Conservation (phyloP, 2,797 vertebrate species). For the Tarsius wallacei region DNA sequence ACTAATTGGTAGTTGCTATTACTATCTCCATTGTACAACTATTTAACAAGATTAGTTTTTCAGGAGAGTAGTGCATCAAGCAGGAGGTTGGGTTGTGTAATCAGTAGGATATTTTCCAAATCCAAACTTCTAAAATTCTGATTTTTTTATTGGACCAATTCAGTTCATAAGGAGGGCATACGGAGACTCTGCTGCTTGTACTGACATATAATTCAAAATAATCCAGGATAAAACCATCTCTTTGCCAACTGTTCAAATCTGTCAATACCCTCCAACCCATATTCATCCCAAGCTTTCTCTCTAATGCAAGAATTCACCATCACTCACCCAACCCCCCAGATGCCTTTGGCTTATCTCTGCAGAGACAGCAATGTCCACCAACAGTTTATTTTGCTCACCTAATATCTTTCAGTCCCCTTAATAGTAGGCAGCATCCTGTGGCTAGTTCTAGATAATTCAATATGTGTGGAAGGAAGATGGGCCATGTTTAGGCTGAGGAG, state of each 20-base stretch:
- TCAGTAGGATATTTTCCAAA: not conserved
- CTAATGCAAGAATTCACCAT: slow-evolving; percentile 15
- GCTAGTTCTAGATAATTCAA: not conserved
- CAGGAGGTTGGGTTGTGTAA: slow-evolving; percentile 7
- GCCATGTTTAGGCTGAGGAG: not conserved
- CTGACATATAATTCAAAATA: slow-evolving; percentile 32
- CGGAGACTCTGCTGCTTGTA: not conserved
- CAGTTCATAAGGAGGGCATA: not conserved
- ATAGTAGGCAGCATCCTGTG: not conserved
- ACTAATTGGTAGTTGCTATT: slow-evolving; percentile 37
- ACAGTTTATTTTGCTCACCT: not conserved
- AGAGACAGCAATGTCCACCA: slow-evolving; percentile 4
- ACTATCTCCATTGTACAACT: not conserved
- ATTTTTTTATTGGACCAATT: not conserved
- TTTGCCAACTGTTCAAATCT: not conserved
- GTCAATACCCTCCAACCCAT: not conserved
- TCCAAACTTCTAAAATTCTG: slow-evolving; percentile 37
- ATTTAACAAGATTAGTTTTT: slow-evolving; percentile 23
- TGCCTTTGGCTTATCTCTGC: not conserved
- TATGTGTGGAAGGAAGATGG: not conserved
- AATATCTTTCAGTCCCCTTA: not conserved
- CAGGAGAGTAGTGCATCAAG: not conserved
- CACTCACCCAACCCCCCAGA: not conserved
- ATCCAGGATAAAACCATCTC: not conserved
- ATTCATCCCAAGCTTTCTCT: not conserved